A percentile compares a stretch with the other conserved stretches of the same genome.
Conservation (phyloP, 1,140 invertebrate genomes). For the Bombus superbus region DNA sequence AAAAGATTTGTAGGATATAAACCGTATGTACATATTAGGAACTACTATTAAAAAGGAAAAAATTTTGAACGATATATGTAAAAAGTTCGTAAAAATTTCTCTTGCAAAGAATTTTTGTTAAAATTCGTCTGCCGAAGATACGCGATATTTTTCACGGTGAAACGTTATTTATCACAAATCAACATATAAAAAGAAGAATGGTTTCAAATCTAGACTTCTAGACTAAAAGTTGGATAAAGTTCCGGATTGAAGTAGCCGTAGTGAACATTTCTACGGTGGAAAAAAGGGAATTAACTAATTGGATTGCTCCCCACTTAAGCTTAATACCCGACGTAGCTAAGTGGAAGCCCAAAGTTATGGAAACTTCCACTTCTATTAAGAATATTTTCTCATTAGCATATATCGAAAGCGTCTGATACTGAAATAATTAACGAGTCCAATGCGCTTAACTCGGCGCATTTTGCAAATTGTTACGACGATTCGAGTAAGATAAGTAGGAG, state of each 20-base stretch:
- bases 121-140: neutral
- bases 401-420: neutral
- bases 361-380: neutral
- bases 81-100: neutral
- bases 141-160: too few relatives aligned
- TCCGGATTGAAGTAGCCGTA: neutral
- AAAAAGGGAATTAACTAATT: slow-evolving; percentile 11
- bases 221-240: too few relatives aligned
- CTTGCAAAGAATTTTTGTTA: too few relatives aligned
- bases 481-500: slow-evolving; percentile 13
- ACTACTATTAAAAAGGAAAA: neutral
- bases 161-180: too few relatives aligned
- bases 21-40: too few relatives aligned
- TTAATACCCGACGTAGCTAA: neutral
- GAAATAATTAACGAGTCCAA: slow-evolving; percentile 25
- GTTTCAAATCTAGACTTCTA: too few relatives aligned
- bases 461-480: slow-evolving; percentile 1
- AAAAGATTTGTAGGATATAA: neutral
- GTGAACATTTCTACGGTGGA: neutral
- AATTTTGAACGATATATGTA: neutral
- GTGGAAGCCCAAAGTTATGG: neutral
- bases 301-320: neutral
- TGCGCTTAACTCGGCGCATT: too few relatives aligned
- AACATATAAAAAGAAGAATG: neutral
- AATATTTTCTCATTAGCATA: neutral